phyloP scores from a whole-genome alignment of 1,140 invertebrate genomes.

The Chrysoperla carnea region DNA sequence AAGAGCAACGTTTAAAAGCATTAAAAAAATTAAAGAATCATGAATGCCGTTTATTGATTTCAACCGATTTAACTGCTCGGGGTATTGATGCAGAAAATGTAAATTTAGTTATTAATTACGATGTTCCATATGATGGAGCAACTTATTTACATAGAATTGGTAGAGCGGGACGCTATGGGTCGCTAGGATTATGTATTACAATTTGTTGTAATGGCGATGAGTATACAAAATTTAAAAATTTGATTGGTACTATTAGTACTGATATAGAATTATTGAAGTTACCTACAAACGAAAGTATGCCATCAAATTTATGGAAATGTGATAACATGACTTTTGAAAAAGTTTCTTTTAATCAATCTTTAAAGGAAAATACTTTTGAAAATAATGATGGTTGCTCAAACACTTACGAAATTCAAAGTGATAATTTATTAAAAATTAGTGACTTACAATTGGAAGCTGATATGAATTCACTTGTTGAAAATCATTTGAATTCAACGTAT shows the following conservation, averaged over 20 bases:
- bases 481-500: not conserved
- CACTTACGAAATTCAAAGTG: not conserved
- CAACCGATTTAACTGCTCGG: constrained; percentile 77
- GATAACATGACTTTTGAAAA: constrained; percentile 16
- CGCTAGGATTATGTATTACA: constrained; percentile 51
- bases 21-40: constrained; percentile 61
- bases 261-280: constrained; percentile 30
- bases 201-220: constrained; percentile 40
- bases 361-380: not conserved
- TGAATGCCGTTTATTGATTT: constrained; percentile 66
- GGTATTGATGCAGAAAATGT: constrained; percentile 87
- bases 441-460: not conserved
- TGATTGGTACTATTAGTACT: constrained; percentile 27
- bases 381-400: not conserved
- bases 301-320: constrained; percentile 21
- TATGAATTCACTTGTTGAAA: not conserved
- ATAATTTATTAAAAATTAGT: not conserved
- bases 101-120: constrained; percentile 87
- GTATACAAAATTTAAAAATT: constrained; percentile 30
- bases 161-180: constrained; percentile 78
- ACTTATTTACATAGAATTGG: constrained; percentile 95
- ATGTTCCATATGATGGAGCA: constrained; percentile 60
- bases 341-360: constrained; percentile 3
- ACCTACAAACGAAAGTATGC: constrained; percentile 15
- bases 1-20: constrained; percentile 54